phyloP scores from a whole-genome alignment of 1,140 invertebrate genomes.

The Coenobita brevimanus region DNA sequence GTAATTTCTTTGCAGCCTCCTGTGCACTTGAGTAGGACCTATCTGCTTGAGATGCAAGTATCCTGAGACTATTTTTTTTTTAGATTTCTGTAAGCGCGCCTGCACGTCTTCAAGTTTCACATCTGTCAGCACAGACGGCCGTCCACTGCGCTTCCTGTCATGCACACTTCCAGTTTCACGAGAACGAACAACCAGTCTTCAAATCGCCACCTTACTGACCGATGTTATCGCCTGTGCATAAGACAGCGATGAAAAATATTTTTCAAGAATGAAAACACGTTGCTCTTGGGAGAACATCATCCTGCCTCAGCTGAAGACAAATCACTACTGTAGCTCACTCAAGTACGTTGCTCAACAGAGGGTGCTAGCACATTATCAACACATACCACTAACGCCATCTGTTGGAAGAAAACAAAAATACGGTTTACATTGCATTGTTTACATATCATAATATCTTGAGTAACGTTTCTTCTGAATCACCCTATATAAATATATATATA shows the following conservation, averaged over 20 bases:
- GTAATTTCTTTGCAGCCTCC: too few species aligned
- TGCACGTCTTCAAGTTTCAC: not conserved
- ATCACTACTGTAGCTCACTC: not conserved
- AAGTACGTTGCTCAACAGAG: not conserved
- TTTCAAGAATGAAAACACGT: too few species aligned
- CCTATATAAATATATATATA: not conserved
- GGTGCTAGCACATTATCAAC: not conserved
- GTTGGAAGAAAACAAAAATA: not conserved
- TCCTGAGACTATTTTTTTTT: not conserved
- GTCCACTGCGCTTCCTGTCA: not conserved
- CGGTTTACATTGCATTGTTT: not conserved
- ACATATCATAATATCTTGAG: not conserved
- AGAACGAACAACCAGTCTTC: not conserved
- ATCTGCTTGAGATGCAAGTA: not conserved
- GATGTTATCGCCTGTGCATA: not conserved
- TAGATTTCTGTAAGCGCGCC: not conserved
- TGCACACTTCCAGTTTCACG: conserved; percentile 1
- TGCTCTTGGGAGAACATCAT: too few species aligned
- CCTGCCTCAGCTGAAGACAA: not conserved
- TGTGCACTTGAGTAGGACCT: too few species aligned
- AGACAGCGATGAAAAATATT: not conserved
- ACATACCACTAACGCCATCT: not conserved
- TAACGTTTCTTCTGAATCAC: not conserved
- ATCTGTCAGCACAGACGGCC: not conserved
- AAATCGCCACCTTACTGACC: not conserved